Evolutionary conservation across 2,113 vertebrate species (phyloP), one percentile per base, ranked within the genome.

Genomic region (Chaenocephalus aceratus): DNA sequence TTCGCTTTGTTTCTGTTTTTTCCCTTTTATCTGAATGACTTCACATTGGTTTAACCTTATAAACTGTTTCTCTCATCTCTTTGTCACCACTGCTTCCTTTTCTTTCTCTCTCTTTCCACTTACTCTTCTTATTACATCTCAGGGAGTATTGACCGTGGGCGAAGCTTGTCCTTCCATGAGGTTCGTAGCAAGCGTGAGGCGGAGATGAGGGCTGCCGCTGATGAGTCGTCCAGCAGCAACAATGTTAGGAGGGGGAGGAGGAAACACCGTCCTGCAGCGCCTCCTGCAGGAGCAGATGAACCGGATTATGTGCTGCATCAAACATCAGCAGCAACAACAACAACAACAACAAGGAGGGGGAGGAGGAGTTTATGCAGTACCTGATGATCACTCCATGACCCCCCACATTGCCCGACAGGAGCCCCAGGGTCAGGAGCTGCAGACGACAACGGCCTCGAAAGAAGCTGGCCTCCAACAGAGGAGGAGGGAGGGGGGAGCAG

Each of bases 281-380:
- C 96, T 99, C 93, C 95, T 99, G 87, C 98, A 99, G 95, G 98
- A 99, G 94, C 97, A 99, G 93, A 97, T 99, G 93, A 96, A 97
- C 90, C 96, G 97, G 34, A 96, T 92, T 96, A 98, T 34, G 96
- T 99, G 52, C 87, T 94, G 8, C 91, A 93, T 21, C 92, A 92
- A n/a, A 13, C 92, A 94, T 58, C 96, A 96, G 76, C 83, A 83
- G 3, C 83, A 87, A 46, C 76, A 86, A 12, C 76, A 73, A 52
- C 96, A 96, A 2, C 26, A 26, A 26, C 26, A 26, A 26, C 26
- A 26, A 2, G 79, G 18, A 0, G 83, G 48, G 23, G 77, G 69
- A 0, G 96, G 83, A 79, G 95, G 86, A 10, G 83, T 62, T 10
- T 90, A 85, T 66, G 57, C 84, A 0, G 92, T 93, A 67, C 94